Conservation (phyloP, 2,797 vertebrate species). For the Danio kyathit region DNA sequence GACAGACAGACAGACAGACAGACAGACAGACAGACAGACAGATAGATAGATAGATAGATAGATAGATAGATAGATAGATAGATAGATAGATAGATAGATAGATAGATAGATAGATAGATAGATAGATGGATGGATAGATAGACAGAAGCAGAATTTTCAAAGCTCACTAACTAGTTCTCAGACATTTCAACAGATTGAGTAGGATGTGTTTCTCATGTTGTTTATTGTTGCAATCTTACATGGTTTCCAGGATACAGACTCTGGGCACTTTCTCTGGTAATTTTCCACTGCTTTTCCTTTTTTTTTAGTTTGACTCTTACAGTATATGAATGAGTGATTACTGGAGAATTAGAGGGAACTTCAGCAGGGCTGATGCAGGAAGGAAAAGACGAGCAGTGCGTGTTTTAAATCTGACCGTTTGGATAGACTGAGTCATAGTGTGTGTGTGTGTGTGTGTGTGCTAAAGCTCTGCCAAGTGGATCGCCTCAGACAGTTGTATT, state of each 20-base stretch:
- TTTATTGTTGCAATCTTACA: background rate
- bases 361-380: constrained; percentile 12
- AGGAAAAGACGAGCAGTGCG: constrained; percentile 38
- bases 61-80: too few species aligned
- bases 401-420: constrained; percentile 58
- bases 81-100: too few species aligned
- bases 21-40: too few species aligned
- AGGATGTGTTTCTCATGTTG: background rate
- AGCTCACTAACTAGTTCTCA: too few species aligned
- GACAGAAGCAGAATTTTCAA: too few species aligned
- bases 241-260: constrained; percentile 25
- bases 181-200: background rate
- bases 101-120: too few species aligned
- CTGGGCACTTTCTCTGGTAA: background rate
- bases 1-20: too few species aligned
- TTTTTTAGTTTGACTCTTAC: background rate
- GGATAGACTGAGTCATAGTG: constrained; percentile 72
- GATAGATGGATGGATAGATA: too few species aligned
- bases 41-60: too few species aligned
- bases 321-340: constrained; percentile 20
- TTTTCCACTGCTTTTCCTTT: constrained; percentile 6
- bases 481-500: constrained; percentile 3
- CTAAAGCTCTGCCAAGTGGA: constrained; percentile 15
- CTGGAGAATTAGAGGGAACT: constrained; percentile 1
- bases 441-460: constrained; percentile 17